A percentile compares a stretch with the other conserved stretches of the same genome.
These are phyloP conservation scores for Elgonia sp. DNA, from an alignment of 2,888 invertebrate species.

Conservation along the genomic window DNA sequence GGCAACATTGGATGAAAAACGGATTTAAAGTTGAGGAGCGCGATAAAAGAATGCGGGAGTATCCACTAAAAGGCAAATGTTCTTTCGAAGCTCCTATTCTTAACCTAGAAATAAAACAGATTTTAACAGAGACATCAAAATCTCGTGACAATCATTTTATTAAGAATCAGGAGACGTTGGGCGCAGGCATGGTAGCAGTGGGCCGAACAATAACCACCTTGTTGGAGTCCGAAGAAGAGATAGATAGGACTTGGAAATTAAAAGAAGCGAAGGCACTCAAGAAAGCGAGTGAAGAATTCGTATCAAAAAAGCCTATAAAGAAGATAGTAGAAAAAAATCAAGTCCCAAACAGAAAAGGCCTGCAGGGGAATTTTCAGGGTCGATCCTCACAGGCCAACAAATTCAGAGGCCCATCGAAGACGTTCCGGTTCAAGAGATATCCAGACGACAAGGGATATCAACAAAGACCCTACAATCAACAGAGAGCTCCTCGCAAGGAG, in stretches of 20 bases:
- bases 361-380: conserved; percentile 25
- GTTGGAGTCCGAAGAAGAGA: conserved; percentile 26
- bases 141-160: conserved; percentile 43
- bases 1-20: conserved; percentile 41
- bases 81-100: conserved; percentile 32
- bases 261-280: conserved; percentile 45
- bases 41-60: conserved; percentile 23
- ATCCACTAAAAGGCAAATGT: conserved; percentile 17
- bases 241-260: conserved; percentile 17
- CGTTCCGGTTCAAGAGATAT: conserved; percentile 35
- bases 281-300: conserved; percentile 31
- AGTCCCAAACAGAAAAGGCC: conserved; percentile 33
- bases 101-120: conserved; percentile 46
- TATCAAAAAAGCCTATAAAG: conserved; percentile 20
- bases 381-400: conserved; percentile 29
- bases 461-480: conserved; percentile 3
- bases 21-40: conserved; percentile 20
- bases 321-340: conserved; percentile 19
- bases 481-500: conserved; percentile 1
- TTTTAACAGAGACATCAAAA: conserved; percentile 42
- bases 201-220: conserved; percentile 30
- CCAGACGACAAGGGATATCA: conserved; percentile 8
- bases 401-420: conserved; percentile 20
- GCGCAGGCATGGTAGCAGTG: conserved; percentile 17
- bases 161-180: conserved; percentile 27